Evolutionary conservation across 2,888 invertebrate species (phyloP).

Genomic region (Plutella xylostella): DNA sequence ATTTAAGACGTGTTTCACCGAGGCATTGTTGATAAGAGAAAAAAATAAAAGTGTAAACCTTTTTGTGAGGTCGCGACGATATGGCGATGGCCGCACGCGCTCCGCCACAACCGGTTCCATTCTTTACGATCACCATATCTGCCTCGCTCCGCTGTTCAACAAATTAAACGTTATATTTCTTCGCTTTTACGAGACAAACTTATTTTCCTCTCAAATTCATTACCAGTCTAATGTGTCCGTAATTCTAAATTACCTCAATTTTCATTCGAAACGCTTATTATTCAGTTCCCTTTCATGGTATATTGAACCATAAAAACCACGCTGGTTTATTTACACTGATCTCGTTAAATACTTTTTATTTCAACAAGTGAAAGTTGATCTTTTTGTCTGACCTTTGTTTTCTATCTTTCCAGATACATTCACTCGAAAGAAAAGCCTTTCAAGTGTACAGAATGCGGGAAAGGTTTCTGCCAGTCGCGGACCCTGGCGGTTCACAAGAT

Average conservation of each 20-base stretch:
- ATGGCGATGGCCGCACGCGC: conserved; percentile 61
- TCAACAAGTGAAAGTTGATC: conserved; percentile 35
- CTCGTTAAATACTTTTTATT: conserved; percentile 16
- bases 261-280: conserved; percentile 38
- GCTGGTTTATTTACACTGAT: conserved; percentile 34
- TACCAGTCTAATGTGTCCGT: conserved; percentile 47
- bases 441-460: conserved; percentile 96
- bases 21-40: conserved; percentile 56
- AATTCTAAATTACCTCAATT: conserved; percentile 31
- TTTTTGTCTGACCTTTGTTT: conserved; percentile 11
- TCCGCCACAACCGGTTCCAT: conserved; percentile 55
- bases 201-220: conserved; percentile 45
- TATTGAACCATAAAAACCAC: conserved; percentile 34
- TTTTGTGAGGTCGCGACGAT: conserved; percentile 66
- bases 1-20: conserved; percentile 52
- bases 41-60: conserved; percentile 60
- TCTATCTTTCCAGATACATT: conserved; percentile 82
- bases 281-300: conserved; percentile 23
- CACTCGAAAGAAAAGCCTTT: conserved; percentile 99
- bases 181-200: conserved; percentile 61
- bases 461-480: conserved; percentile 97
- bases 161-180: conserved; percentile 69
- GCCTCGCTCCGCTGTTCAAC: conserved; percentile 62
- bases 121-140: conserved; percentile 67
- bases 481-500: conserved; percentile 97